These are phyloP conservation scores for Cyclophora albipunctata DNA, from an alignment of 2,888 invertebrate genomes.

Conservation along the genomic window DNA sequence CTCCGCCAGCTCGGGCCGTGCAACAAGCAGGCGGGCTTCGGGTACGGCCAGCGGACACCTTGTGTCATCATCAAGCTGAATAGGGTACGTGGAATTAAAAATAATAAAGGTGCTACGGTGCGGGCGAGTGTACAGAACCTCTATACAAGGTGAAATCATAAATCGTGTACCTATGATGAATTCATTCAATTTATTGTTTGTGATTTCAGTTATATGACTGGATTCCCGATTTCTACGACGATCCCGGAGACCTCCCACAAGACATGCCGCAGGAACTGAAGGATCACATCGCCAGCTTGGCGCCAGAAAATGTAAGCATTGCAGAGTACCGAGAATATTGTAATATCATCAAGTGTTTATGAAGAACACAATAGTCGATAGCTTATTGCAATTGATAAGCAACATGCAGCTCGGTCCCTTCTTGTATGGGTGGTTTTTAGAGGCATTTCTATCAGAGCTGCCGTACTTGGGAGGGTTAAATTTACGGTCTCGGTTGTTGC, in stretches of 20 bases:
- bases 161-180: too few relatives aligned
- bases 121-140: neutral
- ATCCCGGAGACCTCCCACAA: slow-evolving; percentile 78
- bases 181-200: too few relatives aligned
- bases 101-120: neutral
- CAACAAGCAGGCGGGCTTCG: slow-evolving; percentile 86
- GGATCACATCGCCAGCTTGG: slow-evolving; percentile 42
- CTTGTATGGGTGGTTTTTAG: too few relatives aligned
- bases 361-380: neutral
- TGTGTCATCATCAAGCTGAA: slow-evolving; percentile 97
- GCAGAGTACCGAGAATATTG: neutral
- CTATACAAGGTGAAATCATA: too few relatives aligned
- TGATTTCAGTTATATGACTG: slow-evolving; percentile 86
- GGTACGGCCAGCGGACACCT: slow-evolving; percentile 89
- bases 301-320: slow-evolving; percentile 37
- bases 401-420: too few relatives aligned
- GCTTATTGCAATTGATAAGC: too few relatives aligned
- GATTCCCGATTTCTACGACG: slow-evolving; percentile 88
- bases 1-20: slow-evolving; percentile 84
- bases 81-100: slow-evolving; percentile 46
- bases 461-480: too few relatives aligned
- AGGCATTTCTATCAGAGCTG: too few relatives aligned
- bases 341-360: neutral
- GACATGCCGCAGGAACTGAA: slow-evolving; percentile 79
- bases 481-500: too few relatives aligned